Conservation (phyloP, 2,113 vertebrate species). For the Psophia crepitans region DNA sequence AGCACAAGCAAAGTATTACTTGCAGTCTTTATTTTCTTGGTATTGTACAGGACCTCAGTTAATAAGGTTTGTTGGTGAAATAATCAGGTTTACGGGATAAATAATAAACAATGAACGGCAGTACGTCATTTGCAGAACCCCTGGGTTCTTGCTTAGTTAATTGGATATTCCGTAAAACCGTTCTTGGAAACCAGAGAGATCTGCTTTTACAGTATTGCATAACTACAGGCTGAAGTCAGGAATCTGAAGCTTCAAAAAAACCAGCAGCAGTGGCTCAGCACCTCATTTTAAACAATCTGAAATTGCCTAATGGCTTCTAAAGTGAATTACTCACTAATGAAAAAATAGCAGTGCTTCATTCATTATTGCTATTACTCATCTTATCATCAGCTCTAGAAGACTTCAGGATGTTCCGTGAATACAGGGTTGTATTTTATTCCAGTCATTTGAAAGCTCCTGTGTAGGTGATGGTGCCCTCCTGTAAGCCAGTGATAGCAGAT, state of each 20-base stretch:
- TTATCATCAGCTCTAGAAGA: background rate
- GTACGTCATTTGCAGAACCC: background rate
- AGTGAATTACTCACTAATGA: slow-evolving; percentile 11
- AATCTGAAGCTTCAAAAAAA: background rate
- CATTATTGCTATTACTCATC: background rate
- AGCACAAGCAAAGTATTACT: background rate
- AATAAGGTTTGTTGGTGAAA: slow-evolving; percentile 15
- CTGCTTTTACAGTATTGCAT: background rate
- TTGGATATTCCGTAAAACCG: background rate
- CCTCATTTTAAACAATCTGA: background rate
- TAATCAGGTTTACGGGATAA: background rate
- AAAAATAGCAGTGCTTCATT: background rate
- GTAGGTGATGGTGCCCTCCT: background rate
- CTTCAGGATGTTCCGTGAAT: slow-evolving; percentile 15
- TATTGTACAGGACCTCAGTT: background rate
- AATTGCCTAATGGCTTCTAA: slow-evolving; percentile 19
- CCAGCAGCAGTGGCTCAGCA: background rate
- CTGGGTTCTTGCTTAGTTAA: background rate
- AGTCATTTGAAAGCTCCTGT: background rate
- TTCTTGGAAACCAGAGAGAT: slow-evolving; percentile 20
- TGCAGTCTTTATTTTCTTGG: background rate
- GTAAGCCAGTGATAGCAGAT: background rate
- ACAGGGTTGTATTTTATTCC: background rate
- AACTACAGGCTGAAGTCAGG: background rate
- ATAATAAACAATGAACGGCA: background rate